A percentile compares a stretch with the other conserved stretches of the same genome.
These are phyloP conservation scores for Vespertilio murinus DNA, from an alignment of 2,797 vertebrate genomes.

Conservation along the genomic window DNA sequence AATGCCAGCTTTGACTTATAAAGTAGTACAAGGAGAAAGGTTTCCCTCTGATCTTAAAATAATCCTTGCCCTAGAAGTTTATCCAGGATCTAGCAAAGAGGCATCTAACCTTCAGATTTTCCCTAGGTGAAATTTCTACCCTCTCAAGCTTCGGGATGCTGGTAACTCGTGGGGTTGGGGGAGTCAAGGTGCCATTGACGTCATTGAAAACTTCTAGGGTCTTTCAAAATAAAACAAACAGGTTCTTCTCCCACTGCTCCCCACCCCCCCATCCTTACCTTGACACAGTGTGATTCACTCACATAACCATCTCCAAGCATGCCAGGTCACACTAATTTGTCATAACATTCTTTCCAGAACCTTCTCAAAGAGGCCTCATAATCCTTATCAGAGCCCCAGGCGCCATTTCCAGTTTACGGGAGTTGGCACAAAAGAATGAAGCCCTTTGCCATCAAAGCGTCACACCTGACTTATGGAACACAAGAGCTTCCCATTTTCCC, in stretches of 20 bases:
- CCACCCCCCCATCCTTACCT: background rate
- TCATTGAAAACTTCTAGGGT: background rate
- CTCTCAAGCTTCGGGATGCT: background rate
- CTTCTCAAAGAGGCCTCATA: background rate
- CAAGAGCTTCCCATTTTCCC: background rate
- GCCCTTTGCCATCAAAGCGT: background rate
- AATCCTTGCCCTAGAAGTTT: background rate
- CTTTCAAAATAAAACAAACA: background rate
- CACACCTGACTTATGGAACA: background rate
- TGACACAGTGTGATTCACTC: background rate
- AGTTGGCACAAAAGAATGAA: background rate
- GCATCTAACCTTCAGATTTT: background rate
- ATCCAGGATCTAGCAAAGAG: background rate
- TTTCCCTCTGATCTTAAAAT: slow-evolving; percentile 38
- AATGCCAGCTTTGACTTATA: background rate
- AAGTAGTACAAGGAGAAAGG: background rate
- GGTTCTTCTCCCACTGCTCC: no score
- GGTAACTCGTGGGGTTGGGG: accelerated
- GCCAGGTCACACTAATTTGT: background rate
- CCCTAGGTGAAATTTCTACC: background rate
- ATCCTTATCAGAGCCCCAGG: background rate
- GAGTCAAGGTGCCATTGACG: background rate
- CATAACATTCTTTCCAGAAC: slow-evolving; percentile 6
- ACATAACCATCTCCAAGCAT: background rate
- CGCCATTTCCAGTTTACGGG: background rate